A percentile compares a stretch with the other conserved stretches of the same genome.
Evolutionary conservation across 1,140 invertebrate species (phyloP).

Genomic region (Danaus plexippus): DNA sequence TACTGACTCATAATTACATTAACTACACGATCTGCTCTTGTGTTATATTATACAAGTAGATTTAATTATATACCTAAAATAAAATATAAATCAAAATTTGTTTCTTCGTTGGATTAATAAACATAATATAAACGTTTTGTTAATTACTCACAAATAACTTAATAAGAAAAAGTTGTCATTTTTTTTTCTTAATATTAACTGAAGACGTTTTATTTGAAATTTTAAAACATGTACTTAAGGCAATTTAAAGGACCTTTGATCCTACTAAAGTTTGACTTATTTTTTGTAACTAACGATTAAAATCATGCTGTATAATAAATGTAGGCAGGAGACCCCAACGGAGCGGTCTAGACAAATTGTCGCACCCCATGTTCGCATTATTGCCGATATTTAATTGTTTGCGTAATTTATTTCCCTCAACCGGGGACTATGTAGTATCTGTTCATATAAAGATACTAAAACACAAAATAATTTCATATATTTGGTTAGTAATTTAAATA

Average conservation of each 20-base stretch:
- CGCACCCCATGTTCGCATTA: constrained; percentile 68
- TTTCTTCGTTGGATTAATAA: neutral
- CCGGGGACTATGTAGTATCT: constrained; percentile 28
- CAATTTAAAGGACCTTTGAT: neutral
- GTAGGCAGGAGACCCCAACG: constrained; percentile 33
- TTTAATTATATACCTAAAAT: constrained; percentile 1
- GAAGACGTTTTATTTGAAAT: neutral
- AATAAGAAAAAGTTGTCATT: neutral
- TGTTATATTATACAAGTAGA: constrained; percentile 45
- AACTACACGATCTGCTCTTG: constrained; percentile 61
- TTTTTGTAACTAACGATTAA: constrained; percentile 6
- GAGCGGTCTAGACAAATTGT: constrained; percentile 69
- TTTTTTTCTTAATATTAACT: neutral
- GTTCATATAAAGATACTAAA: constrained; percentile 32
- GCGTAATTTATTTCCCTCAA: constrained; percentile 69
- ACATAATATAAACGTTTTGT: neutral
- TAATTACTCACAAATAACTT: constrained; percentile 1
- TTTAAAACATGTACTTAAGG: neutral
- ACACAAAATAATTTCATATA: no score
- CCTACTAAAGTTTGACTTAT: neutral
- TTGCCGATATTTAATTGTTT: constrained; percentile 72
- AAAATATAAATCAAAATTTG: no score
- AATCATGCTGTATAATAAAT: constrained; percentile 38
- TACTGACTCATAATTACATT: constrained; percentile 70
- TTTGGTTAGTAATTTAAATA: no score